Percentiles rank a stretch among this genome's conserved stretches.
Evolutionary conservation across 2,797 vertebrate species (phyloP).

Genomic region (Xyrichtys novacula): DNA sequence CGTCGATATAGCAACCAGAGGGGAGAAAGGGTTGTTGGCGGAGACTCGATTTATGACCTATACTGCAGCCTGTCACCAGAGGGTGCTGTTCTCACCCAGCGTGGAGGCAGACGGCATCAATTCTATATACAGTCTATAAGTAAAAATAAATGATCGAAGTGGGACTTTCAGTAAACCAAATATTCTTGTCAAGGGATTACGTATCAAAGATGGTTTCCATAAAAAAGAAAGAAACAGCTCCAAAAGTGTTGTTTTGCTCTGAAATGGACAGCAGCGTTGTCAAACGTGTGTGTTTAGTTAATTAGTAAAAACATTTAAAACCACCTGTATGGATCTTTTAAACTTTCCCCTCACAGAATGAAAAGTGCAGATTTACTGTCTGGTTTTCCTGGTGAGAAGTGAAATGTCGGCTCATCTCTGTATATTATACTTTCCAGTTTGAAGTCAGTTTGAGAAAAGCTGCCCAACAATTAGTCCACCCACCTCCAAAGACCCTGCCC

Average conservation of each 20-base stretch:
- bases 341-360: not conserved
- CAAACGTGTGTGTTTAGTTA: constrained; percentile 17
- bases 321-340: constrained; percentile 23
- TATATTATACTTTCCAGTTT: constrained; percentile 87
- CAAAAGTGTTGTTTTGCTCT: constrained; percentile 11
- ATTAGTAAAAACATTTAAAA: constrained; percentile 35
- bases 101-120: too few relatives aligned
- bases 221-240: too few relatives aligned
- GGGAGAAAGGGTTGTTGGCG: too few relatives aligned
- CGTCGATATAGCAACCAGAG: too few relatives aligned
- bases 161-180: constrained; percentile 18
- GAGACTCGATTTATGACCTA: too few relatives aligned
- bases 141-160: too few relatives aligned
- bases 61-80: too few relatives aligned
- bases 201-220: constrained; percentile 25
- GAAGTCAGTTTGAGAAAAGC: constrained; percentile 84
- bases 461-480: constrained; percentile 82
- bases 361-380: constrained; percentile 17
- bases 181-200: constrained; percentile 18
- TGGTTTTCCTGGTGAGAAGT: constrained; percentile 26
- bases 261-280: constrained; percentile 18
- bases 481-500: constrained; percentile 79
- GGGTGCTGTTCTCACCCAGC: too few relatives aligned
- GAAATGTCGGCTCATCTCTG: constrained; percentile 58
- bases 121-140: too few relatives aligned